Conservation (phyloP, 1,140 invertebrate species). For the Epicauta chinensis region DNA sequence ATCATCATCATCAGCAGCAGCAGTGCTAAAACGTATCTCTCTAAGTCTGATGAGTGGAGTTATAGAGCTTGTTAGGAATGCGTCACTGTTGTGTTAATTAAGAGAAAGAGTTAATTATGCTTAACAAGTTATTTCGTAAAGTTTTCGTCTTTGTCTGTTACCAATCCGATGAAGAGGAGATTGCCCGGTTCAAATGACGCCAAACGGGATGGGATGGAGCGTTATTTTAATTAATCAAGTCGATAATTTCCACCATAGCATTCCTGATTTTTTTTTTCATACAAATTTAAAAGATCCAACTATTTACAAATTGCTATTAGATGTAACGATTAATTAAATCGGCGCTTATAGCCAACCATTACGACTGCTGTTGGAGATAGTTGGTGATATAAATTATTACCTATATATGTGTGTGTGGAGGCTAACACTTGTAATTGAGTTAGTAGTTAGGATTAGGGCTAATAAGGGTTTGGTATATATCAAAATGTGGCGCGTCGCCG, state of each 20-base stretch:
- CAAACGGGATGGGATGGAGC: no score
- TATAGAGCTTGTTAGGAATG: slow-evolving; percentile 33
- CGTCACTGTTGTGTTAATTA: slow-evolving; percentile 41
- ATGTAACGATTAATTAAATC: no score
- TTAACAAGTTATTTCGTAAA: slow-evolving; percentile 38
- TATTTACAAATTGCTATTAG: no score
- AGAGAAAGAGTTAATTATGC: slow-evolving; percentile 41
- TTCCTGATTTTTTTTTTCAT: no score
- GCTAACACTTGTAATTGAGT: slow-evolving; percentile 35
- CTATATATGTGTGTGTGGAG: slow-evolving; percentile 17
- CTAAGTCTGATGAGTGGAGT: no score
- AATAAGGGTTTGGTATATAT: slow-evolving; percentile 39
- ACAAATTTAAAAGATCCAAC: no score
- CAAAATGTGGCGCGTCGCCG: slow-evolving; percentile 30
- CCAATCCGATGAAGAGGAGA: no score
- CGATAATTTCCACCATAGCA: neutral
- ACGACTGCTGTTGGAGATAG: no score
- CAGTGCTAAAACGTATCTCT: no score
- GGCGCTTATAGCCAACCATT: no score
- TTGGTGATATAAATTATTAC: slow-evolving; percentile 25
- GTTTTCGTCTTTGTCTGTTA: slow-evolving; percentile 28
- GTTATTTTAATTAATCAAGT: neutral
- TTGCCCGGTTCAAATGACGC: no score
- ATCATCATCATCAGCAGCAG: no score
- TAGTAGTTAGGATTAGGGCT: slow-evolving; percentile 33